A percentile compares a stretch with the other conserved stretches of the same genome.
phyloP scores from a whole-genome alignment of 1,140 invertebrate genomes.

The Mercenaria mercenaria region DNA sequence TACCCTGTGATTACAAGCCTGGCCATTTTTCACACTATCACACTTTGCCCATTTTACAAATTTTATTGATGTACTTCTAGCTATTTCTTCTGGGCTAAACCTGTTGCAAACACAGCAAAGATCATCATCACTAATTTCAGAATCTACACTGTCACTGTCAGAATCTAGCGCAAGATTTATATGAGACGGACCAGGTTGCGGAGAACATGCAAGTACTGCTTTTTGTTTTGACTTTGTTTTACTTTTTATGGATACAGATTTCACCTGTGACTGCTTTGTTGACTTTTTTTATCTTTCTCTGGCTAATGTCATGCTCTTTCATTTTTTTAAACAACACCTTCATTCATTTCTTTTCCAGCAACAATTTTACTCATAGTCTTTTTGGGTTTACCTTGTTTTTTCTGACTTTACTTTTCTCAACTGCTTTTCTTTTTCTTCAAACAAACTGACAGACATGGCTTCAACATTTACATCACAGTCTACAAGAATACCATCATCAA shows the following conservation, averaged over 20 bases:
- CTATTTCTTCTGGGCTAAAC: background rate
- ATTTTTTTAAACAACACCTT: background rate
- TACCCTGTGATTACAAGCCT: background rate
- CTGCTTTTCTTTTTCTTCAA: background rate
- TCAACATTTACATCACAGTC: background rate
- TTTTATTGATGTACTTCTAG: background rate
- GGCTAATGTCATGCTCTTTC: background rate
- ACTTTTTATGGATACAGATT: background rate
- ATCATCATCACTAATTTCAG: background rate
- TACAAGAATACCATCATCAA: conserved; percentile 15
- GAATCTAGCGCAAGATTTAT: background rate
- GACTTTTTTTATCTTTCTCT: conserved; percentile 3
- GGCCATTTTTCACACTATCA: background rate
- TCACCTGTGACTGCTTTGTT: background rate
- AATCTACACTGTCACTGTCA: background rate
- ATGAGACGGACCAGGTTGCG: conserved; percentile 4
- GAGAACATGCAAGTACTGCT: no score
- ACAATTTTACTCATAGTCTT: conserved; percentile 9
- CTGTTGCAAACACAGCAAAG: conserved; percentile 8
- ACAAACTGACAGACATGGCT: background rate
- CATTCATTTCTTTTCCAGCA: background rate
- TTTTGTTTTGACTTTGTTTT: background rate
- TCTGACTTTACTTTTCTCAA: background rate
- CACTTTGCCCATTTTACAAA: conserved; percentile 1
- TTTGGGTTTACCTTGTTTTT: background rate